phyloP scores from a whole-genome alignment of 1,140 invertebrate genomes.

The Heliconius himera region DNA sequence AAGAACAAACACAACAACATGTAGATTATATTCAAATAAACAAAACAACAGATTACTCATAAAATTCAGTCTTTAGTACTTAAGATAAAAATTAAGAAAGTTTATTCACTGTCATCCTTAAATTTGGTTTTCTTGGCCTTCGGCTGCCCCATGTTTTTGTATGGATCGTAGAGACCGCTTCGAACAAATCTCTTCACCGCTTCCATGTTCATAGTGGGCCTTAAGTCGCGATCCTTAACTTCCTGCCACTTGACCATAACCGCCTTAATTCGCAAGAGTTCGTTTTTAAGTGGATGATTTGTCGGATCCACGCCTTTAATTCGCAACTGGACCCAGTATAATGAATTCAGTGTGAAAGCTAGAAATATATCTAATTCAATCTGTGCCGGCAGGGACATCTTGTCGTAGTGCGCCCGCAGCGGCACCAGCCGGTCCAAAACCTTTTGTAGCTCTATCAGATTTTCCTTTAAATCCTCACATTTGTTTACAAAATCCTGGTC shows the following conservation, averaged over 20 bases:
- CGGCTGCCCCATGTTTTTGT: constrained; percentile 49
- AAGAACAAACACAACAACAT: background rate
- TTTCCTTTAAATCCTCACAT: constrained; percentile 76
- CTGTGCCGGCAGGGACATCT: constrained; percentile 80
- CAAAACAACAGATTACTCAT: constrained; percentile 23
- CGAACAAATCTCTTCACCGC: constrained; percentile 83
- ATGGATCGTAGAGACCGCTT: constrained; percentile 81
- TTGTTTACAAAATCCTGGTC: constrained; percentile 77
- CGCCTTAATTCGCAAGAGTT: constrained; percentile 82
- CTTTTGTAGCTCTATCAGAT: constrained; percentile 79
- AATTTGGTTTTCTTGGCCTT: constrained; percentile 71
- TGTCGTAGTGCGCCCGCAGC: constrained; percentile 72
- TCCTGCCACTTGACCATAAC: constrained; percentile 83
- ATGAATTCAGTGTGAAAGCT: constrained; percentile 82
- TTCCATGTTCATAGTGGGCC: constrained; percentile 81
- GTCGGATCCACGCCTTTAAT: constrained; percentile 82
- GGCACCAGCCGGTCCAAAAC: constrained; percentile 74
- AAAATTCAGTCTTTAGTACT: constrained; percentile 49
- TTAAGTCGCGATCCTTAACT: constrained; percentile 80
- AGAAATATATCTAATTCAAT: constrained; percentile 84
- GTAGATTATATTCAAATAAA: background rate
- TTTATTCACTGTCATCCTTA: constrained; percentile 50
- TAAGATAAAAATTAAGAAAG: constrained; percentile 19
- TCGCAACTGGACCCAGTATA: constrained; percentile 83
- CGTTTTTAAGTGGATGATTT: constrained; percentile 81